Evolutionary conservation across 2,797 vertebrate genomes (phyloP), one percentile per base, ranked within the genome.

Genomic region (Syngnathus rostellatus): DNA sequence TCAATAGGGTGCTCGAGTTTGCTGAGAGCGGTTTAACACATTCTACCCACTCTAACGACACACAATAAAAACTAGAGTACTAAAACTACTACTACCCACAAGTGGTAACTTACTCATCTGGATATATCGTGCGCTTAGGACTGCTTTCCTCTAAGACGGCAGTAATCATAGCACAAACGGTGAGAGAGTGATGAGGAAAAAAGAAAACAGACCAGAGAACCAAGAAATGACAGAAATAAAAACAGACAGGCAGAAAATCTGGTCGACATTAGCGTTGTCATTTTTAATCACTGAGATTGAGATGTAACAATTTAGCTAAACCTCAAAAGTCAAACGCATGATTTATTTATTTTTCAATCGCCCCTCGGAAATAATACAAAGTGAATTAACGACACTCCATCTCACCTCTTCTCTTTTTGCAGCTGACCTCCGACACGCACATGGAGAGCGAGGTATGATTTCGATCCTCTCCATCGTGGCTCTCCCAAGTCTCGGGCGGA

Each of bases 341-440:
- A 31, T 31, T 31, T 31, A 4, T 31, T 31, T 31, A 23, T 31
- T 31, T 31, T 31, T 31, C 3, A 31, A 31, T 31, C 3, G 31
- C 31, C 31, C 31, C 31, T 31, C 3, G 2, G 2, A 25, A 31
- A 31, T 10, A 25, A 7, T 5, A 43, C n/a, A 62, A 58, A 58
- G 6, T 17, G 5, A 62, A 62, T 23, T 25, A 31, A 31, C 31
- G 3, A 40, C 41, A 25, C 14, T 12, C 5, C 12, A 6, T 40
- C 77, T 68, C 87, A 97, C 95, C 94, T 96, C 93, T 93, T 21
- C 86, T 90, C 85, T 95, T 98, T 86, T 94, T 97, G 81, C 91
- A 89, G 68, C 83, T 91, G 0, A 88, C 89, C 87, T 98, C 96
- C 0, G 93, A 94, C 59, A 93, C 85, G 38, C 93, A 94, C 81